phyloP scores from a whole-genome alignment of 2,888 invertebrate species.

The Megastigmus dorsalis region DNA sequence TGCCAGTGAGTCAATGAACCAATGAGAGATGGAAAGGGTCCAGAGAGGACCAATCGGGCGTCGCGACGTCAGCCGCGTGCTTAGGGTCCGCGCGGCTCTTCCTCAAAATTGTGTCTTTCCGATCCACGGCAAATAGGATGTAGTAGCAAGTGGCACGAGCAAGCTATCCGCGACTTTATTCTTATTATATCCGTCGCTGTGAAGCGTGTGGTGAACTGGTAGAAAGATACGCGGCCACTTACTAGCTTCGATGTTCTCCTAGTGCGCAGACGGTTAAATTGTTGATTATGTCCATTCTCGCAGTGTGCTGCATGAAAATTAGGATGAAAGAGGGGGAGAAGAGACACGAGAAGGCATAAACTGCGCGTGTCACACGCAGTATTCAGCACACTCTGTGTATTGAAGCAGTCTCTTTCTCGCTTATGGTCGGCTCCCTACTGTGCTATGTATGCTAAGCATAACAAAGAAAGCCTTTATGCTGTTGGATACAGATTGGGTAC shows the following conservation, averaged over 20 bases:
- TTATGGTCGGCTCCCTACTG: too few species aligned
- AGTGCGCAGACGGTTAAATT: constrained; percentile 70
- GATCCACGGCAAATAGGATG: constrained; percentile 69
- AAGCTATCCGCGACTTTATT: neutral
- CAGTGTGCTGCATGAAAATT: constrained; percentile 68
- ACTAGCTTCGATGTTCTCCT: constrained; percentile 56
- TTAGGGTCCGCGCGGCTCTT: constrained; percentile 74
- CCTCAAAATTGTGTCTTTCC: constrained; percentile 75
- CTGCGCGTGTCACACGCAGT: too few species aligned
- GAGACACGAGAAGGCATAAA: too few species aligned
- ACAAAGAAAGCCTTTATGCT: too few species aligned
- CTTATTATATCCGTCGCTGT: neutral
- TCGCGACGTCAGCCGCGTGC: constrained; percentile 68
- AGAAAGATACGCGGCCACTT: neutral
- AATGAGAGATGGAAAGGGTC: constrained; percentile 70
- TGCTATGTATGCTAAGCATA: too few species aligned
- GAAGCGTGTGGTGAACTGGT: constrained; percentile 53
- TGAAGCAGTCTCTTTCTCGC: too few species aligned
- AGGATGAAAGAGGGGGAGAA: too few species aligned
- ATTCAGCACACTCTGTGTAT: too few species aligned
- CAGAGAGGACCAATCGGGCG: constrained; percentile 69
- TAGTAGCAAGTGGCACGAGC: constrained; percentile 51
- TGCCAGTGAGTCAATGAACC: constrained; percentile 62
- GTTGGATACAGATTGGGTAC: too few species aligned
- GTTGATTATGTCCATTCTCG: constrained; percentile 74